These are phyloP conservation scores for Heteronetta atricapilla DNA, from an alignment of 2,113 vertebrate genomes.

Conservation along the genomic window DNA sequence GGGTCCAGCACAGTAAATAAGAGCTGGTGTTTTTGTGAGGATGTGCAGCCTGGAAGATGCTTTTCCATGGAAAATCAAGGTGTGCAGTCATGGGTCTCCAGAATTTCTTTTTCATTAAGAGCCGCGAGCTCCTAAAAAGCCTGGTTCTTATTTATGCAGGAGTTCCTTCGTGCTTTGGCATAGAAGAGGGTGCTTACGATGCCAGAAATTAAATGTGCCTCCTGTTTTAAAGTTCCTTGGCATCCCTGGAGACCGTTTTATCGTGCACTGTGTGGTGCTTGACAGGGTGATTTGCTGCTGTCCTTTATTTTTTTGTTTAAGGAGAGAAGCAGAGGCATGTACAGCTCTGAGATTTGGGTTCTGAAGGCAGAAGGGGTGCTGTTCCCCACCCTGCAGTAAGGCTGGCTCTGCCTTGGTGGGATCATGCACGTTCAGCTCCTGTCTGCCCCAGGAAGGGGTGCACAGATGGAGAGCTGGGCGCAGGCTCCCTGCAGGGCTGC, in stretches of 20 bases:
- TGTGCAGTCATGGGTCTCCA: neutral
- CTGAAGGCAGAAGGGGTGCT: neutral
- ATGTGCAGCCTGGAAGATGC: neutral
- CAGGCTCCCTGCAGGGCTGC: neutral
- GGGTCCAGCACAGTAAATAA: neutral
- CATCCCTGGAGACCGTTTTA: neutral
- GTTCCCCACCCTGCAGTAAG: neutral
- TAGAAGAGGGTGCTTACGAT: neutral
- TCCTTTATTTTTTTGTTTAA: neutral
- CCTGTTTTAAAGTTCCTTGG: neutral
- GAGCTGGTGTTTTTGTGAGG: neutral
- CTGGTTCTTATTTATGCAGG: neutral
- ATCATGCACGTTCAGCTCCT: neutral
- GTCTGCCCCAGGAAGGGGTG: neutral
- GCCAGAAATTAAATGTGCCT: neutral
- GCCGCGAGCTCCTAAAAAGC: neutral
- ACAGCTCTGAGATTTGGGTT: neutral
- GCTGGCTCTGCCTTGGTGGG: neutral
- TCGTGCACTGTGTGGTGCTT: neutral
- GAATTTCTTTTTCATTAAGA: neutral
- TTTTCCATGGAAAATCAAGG: neutral
- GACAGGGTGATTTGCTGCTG: neutral
- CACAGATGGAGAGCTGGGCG: neutral
- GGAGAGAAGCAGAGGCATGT: neutral
- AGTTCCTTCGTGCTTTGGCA: neutral